These are phyloP conservation scores for Lagothrix lagotricha DNA, from an alignment of 2,797 vertebrate genomes.

Conservation along the genomic window DNA sequence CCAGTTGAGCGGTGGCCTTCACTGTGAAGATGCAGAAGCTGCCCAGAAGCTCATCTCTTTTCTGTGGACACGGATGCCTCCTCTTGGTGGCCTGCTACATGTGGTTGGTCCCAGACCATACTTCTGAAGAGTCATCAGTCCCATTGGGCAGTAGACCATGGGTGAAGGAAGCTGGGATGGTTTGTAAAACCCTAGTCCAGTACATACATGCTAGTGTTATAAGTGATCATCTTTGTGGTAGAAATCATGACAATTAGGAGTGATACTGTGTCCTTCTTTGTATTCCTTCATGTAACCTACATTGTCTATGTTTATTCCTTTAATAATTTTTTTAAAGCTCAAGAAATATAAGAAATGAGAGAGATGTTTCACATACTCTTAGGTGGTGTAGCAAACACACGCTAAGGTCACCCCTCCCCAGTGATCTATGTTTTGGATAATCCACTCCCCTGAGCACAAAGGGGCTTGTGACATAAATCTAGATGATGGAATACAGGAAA, in stretches of 20 bases:
- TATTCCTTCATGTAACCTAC: background rate
- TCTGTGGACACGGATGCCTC: background rate
- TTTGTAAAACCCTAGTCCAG: background rate
- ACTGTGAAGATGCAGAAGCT: background rate
- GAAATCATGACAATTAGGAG: background rate
- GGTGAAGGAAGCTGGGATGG: background rate
- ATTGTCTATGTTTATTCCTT: background rate
- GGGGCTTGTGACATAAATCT: background rate
- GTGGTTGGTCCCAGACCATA: too few species aligned
- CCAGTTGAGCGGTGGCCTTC: background rate
- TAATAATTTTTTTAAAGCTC: background rate
- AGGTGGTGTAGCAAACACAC: background rate
- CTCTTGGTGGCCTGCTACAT: background rate
- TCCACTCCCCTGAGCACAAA: background rate
- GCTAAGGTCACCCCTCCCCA: too few species aligned
- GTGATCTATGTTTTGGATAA: background rate
- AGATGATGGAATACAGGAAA: too few species aligned
- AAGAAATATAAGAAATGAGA: background rate
- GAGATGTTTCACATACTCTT: background rate
- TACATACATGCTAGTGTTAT: rapidly evolving
- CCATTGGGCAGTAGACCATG: too few species aligned
- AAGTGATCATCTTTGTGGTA: background rate
- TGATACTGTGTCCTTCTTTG: background rate
- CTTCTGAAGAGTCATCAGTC: background rate
- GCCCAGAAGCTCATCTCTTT: background rate